These are phyloP conservation scores for Pitangus sulphuratus DNA, from an alignment of 2,797 vertebrate species.

Conservation along the genomic window DNA sequence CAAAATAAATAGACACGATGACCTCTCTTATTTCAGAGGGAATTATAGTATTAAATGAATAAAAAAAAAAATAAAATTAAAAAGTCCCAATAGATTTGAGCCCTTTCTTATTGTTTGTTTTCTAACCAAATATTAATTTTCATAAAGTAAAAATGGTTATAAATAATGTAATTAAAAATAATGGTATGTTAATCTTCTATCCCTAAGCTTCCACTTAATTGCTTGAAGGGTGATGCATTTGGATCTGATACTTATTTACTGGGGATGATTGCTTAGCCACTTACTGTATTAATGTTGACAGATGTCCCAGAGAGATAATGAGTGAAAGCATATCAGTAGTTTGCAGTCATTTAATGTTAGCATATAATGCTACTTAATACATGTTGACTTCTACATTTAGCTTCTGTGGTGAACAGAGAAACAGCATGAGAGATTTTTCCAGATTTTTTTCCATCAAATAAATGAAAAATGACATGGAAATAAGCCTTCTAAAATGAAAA, in stretches of 20 bases:
- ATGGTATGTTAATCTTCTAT: conserved; percentile 56
- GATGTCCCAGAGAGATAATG: conserved; percentile 63
- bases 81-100: background rate
- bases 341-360: conserved; percentile 38
- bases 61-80: background rate
- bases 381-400: conserved; percentile 23
- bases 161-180: conserved; percentile 55
- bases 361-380: conserved; percentile 27
- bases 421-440: background rate
- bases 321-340: conserved; percentile 32
- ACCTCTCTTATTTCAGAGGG: background rate
- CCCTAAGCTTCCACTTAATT: conserved; percentile 42
- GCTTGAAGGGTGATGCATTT: conserved; percentile 37
- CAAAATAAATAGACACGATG: background rate
- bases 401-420: background rate
- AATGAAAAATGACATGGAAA: background rate
- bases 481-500: background rate
- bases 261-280: conserved; percentile 47
- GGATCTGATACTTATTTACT: conserved; percentile 51
- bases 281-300: conserved; percentile 73
- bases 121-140: conserved; percentile 30
- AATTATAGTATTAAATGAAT: background rate
- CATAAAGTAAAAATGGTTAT: conserved; percentile 29
- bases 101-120: background rate
- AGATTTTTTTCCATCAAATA: background rate